These are phyloP conservation scores for Brachyptera risi DNA, from an alignment of 2,888 invertebrate species.

Conservation along the genomic window DNA sequence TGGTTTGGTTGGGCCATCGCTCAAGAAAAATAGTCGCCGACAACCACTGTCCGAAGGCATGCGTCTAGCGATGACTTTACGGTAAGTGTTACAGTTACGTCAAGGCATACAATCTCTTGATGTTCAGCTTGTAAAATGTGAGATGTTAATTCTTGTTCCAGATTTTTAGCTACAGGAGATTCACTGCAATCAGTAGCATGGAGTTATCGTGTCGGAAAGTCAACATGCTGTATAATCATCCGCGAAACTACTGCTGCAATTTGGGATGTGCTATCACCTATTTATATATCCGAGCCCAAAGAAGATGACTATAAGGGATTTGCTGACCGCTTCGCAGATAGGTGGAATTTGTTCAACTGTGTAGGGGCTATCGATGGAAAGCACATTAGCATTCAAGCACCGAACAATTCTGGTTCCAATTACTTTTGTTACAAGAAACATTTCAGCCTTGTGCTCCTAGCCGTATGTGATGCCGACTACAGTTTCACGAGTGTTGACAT, in stretches of 20 bases:
- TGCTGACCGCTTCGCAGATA: constrained; percentile 34
- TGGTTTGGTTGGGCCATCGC: not conserved
- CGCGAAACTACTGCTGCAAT: not conserved
- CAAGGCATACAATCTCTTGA: not conserved
- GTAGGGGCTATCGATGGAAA: constrained; percentile 37
- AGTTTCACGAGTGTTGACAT: constrained; percentile 38
- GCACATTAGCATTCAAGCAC: constrained; percentile 35
- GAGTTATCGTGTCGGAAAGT: not conserved
- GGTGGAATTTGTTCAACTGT: constrained; percentile 39
- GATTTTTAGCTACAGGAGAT: constrained; percentile 1
- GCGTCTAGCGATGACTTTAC: not conserved
- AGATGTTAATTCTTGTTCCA: not conserved
- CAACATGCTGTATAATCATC: not conserved
- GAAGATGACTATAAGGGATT: constrained; percentile 33
- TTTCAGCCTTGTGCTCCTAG: constrained; percentile 37
- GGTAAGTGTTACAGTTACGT: not conserved
- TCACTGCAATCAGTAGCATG: not conserved
- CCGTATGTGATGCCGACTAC: constrained; percentile 37
- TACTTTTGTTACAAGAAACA: constrained; percentile 37
- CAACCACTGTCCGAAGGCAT: not conserved
- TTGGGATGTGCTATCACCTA: not conserved
- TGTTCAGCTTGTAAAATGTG: not conserved
- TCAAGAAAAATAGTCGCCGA: not conserved
- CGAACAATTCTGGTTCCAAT: constrained; percentile 36
- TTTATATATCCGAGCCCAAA: not conserved